These are phyloP conservation scores for Cephalopterus ornatus DNA, from an alignment of 2,113 vertebrate genomes.

Conservation along the genomic window DNA sequence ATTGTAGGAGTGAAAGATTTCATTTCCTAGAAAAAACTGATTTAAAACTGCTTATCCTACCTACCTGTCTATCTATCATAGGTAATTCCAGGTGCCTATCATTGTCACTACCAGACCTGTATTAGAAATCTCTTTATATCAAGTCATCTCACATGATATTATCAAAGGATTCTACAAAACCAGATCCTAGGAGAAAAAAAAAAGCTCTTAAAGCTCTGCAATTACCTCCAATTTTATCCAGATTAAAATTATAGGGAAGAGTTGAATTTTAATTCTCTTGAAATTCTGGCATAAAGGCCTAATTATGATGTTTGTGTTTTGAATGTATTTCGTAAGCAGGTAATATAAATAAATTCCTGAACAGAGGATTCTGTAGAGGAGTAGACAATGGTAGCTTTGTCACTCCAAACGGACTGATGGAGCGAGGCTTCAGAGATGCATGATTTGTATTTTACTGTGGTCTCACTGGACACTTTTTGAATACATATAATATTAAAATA, in stretches of 20 bases:
- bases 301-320: constrained; percentile 31
- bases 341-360: constrained; percentile 29
- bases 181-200: background rate
- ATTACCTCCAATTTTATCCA: constrained; percentile 30
- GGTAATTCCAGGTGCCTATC: constrained; percentile 24
- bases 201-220: background rate
- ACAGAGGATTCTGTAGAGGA: background rate
- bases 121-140: background rate
- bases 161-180: constrained; percentile 16
- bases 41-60: constrained; percentile 21
- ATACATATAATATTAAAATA: background rate
- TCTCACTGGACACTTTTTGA: background rate
- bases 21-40: background rate
- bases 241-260: constrained; percentile 45
- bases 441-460: background rate
- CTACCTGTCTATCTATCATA: background rate
- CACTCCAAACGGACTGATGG: accelerated
- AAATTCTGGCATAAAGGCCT: constrained; percentile 19
- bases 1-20: background rate
- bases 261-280: constrained; percentile 29
- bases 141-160: background rate
- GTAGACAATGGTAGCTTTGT: background rate
- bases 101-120: background rate
- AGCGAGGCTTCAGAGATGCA: background rate
- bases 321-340: constrained; percentile 26